These are phyloP conservation scores for Bembecia ichneumoniformis DNA, from an alignment of 2,888 invertebrate species.

Conservation along the genomic window DNA sequence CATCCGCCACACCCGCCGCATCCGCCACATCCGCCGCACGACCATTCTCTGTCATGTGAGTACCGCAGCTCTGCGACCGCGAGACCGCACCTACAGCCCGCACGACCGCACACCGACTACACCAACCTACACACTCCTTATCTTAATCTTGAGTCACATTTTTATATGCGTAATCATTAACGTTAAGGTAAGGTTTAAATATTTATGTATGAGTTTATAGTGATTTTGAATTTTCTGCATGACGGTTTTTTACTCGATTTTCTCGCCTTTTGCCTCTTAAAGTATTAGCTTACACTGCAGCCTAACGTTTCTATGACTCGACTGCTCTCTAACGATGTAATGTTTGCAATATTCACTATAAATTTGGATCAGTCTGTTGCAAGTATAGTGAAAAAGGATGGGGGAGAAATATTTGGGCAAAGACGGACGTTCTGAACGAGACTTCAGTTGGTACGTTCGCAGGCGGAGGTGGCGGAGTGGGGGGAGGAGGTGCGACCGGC, in stretches of 20 bases:
- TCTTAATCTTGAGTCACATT: no score
- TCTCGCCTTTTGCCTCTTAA: no score
- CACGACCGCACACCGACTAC: neutral
- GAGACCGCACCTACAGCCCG: conserved; percentile 1
- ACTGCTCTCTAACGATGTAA: neutral
- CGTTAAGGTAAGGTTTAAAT: neutral
- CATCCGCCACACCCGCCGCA: conserved; percentile 18
- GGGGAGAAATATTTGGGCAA: conserved; percentile 2
- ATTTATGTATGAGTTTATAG: neutral
- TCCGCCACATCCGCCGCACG: conserved; percentile 24
- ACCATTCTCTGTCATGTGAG: conserved; percentile 55
- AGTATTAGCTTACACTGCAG: neutral
- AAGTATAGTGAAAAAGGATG: neutral
- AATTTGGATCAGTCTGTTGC: conserved; percentile 22
- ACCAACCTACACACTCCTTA: no score
- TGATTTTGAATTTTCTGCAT: neutral
- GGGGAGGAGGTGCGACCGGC: conserved; percentile 27
- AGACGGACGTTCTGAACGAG: conserved; percentile 1
- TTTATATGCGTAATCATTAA: neutral
- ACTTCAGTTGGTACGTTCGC: neutral
- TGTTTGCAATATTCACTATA: neutral
- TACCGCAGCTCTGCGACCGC: conserved; percentile 16
- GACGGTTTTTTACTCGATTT: neutral
- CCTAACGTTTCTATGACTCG: neutral
- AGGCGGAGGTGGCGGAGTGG: conserved; percentile 21